Conservation (phyloP, 2,113 vertebrate genomes). For the Himantopus leucocephalus region DNA sequence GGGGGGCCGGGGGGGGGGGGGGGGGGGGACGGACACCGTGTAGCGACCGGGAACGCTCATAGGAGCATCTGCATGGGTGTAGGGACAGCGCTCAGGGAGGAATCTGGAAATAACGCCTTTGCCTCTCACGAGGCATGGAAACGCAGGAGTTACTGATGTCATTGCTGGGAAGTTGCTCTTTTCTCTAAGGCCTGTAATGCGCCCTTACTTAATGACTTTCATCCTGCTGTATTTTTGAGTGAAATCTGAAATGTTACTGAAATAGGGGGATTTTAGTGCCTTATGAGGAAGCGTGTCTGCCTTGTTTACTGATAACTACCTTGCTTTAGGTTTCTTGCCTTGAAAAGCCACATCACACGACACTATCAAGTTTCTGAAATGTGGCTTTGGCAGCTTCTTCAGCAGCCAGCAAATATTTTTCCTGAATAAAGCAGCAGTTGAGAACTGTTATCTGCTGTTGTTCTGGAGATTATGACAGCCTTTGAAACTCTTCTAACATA, state of each 20-base stretch:
- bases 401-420: not conserved
- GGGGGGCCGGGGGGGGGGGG: too few species aligned
- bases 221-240: accelerated
- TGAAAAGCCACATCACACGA: not conserved
- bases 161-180: not conserved
- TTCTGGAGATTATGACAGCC: not conserved
- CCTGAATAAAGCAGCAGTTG: not conserved
- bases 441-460: not conserved
- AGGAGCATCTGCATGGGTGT: accelerated
- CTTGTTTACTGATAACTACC: not conserved
- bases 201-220: not conserved
- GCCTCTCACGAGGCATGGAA: too few species aligned
- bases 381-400: not conserved
- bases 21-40: too few species aligned
- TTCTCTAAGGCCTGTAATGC: accelerated
- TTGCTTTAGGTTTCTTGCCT: not conserved
- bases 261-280: not conserved
- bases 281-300: not conserved
- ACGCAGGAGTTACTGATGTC: not conserved
- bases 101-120: not conserved
- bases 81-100: not conserved
- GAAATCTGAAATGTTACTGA: not conserved
- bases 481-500: not conserved
- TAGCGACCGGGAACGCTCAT: accelerated
- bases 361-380: not conserved